Base-by-base conservation (phyloP, 1,140 invertebrate species). In the Leguminivora glycinivorella region DNA sequence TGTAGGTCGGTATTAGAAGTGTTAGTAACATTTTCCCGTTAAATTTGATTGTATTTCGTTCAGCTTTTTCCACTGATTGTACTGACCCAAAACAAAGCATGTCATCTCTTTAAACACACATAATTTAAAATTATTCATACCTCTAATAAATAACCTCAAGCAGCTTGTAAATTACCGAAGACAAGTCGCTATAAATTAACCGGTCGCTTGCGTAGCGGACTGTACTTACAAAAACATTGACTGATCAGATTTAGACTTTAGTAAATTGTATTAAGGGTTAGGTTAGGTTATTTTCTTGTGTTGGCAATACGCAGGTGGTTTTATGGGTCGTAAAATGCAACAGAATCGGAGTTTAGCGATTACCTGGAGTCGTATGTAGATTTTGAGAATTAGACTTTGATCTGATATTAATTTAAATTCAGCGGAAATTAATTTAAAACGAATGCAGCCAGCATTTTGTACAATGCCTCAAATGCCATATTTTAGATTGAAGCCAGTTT, bases 271-370 rank as follows among this genome's bases (percentile, higher is more conserved):
- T 9, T 31, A 31, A 31, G 10, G 31, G 6, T 31, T 9, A 31
- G 6, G 6, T 9, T 7, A 1, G 31, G 10, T 31, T 31, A 9
- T 6, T 31, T 31, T 9, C 6, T 31, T 9, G 31, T 34, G 31
- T 10, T 10, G 31, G 12, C 9, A 10, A 34, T 34, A 22, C 17
- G 17, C 43, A 52, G 43, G 43, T 52, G 43, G 17, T 7, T 52
- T 52, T 52, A 52, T 52, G 43, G 43, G 12, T 52, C 43, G 43
- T 52, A 52, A 52, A 52, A 52, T 52, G 43, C 43, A 52, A 52
- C 43, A 19, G 43, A 52, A 52, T 52, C 43, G 6, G 43, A 19
- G 2, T 47, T 47, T 17, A 22, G 43, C 43, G 17, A 52, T 52
- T 52, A 52, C 43, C 1, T 19, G 43, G 5, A 7, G 17, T 12